A percentile compares a stretch with the other conserved stretches of the same genome.
Conservation (phyloP, 2,113 vertebrate species). For the Brienomyrus brachyistius region DNA sequence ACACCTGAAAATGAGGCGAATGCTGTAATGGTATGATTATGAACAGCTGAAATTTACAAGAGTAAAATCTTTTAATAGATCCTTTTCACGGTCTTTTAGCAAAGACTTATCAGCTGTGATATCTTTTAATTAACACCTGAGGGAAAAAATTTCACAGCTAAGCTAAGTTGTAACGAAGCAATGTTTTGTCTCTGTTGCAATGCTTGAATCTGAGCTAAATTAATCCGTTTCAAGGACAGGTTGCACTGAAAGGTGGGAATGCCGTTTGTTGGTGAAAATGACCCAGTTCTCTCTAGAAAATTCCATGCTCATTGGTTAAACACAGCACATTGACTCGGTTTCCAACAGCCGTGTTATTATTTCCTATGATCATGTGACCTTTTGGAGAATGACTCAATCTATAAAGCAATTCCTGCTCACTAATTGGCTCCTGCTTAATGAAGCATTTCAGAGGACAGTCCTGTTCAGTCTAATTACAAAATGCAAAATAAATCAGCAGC, state of each 20-base stretch:
- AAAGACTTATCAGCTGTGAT: background rate
- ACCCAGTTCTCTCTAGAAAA: background rate
- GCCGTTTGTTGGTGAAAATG: background rate
- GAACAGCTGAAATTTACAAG: background rate
- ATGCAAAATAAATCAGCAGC: background rate
- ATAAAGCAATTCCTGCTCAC: background rate
- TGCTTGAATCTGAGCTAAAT: background rate
- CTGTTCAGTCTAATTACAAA: constrained; percentile 11
- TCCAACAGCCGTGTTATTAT: background rate
- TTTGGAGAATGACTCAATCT: constrained; percentile 2
- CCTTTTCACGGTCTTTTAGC: background rate
- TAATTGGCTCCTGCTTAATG: constrained; percentile 9
- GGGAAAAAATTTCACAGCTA: constrained; percentile 8
- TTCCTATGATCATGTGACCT: constrained; percentile 10
- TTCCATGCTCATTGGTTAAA: background rate
- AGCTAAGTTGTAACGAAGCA: constrained; percentile 4
- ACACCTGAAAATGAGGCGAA: background rate
- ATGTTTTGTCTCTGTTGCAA: background rate
- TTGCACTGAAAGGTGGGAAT: background rate
- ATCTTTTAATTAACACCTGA: constrained; percentile 15
- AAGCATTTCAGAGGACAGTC: constrained; percentile 11
- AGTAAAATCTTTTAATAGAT: constrained; percentile 15
- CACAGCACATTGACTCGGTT: background rate
- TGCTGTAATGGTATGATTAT: background rate
- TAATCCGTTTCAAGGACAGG: background rate